Evolutionary conservation across 2,888 invertebrate species (phyloP), one percentile per base, ranked within the genome.

Genomic region (Acrocera orbiculus): DNA sequence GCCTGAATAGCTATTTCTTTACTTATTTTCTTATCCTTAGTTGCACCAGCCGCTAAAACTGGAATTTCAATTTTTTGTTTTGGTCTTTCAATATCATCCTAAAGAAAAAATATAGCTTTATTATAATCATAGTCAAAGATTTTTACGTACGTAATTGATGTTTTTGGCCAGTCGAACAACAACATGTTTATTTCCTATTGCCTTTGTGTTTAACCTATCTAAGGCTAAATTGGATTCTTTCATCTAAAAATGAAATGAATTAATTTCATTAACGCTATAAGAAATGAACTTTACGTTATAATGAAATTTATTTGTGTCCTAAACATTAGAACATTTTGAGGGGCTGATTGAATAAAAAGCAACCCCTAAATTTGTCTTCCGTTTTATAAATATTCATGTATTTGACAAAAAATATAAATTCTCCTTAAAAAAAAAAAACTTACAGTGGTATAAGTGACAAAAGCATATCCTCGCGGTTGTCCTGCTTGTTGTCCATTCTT

Each of bases 391-490:
- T n/a, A n/a, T n/a, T n/a, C n/a, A n/a, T n/a, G n/a, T n/a, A n/a
- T n/a, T n/a, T n/a, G n/a, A n/a, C n/a, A n/a, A n/a, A n/a, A n/a
- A n/a, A n/a, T n/a, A n/a, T n/a, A n/a, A n/a, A n/a, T n/a, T n/a
- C n/a, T n/a, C n/a, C n/a, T n/a, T n/a, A n/a, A 4, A 23, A 23
- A n/a, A 23, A 23, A 11, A 23, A 11, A 23, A 35, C 47, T 47
- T 37, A 57, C 56, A 26, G 60, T 60, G 54, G 70, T 68, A 54
- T 79, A 92, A 0, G 89, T 89, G 33, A 89, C 85, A 60, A 93
- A 93, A 14, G 90, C 90, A 54, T 90, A 93, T 14, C 93, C 92
- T 40, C 89, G 67, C 1, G 92, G 86, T 56, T 83, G 83, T 32
- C 90, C 90, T 45, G 75, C 72, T 45, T 80, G 71, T 24, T 89